phyloP scores from a whole-genome alignment of 2,113 vertebrate species.

The Puma concolor region DNA sequence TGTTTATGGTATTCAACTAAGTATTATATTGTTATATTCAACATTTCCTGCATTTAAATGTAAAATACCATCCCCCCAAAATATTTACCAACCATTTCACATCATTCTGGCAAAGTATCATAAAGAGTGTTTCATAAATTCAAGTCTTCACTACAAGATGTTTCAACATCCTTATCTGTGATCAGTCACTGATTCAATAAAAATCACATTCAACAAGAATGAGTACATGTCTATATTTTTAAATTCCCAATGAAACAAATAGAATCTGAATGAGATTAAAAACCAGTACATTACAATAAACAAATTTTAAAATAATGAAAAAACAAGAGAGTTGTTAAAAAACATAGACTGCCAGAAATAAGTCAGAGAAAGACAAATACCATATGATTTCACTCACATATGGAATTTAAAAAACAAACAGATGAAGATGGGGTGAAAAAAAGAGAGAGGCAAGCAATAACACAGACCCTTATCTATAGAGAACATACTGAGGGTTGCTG shows the following conservation, averaged over 20 bases:
- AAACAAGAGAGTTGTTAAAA: conserved; percentile 28
- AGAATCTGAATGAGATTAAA: conserved; percentile 33
- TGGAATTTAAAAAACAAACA: not conserved
- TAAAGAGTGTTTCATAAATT: not conserved
- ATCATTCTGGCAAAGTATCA: not conserved
- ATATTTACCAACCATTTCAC: conserved; percentile 12
- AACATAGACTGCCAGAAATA: not conserved
- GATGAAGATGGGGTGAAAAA: not conserved
- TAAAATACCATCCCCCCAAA: not conserved
- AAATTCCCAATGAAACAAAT: not conserved
- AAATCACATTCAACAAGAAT: conserved; percentile 32
- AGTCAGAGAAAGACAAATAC: not conserved
- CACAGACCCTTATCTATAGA: not conserved
- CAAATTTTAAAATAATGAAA: conserved; percentile 19
- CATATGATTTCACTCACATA: not conserved
- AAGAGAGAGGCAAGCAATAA: not conserved
- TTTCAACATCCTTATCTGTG: conserved; percentile 21
- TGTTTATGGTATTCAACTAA: not conserved
- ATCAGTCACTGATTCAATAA: not conserved
- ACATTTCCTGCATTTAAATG: conserved; percentile 18
- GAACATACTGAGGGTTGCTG: not conserved
- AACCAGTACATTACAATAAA: not conserved
- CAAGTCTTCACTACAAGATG: not conserved
- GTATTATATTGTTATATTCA: not conserved
- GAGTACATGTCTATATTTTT: conserved; percentile 10